Evolutionary conservation across 2,888 invertebrate genomes (phyloP), one percentile per base, ranked within the genome.

Genomic region (Philereme vetulata): DNA sequence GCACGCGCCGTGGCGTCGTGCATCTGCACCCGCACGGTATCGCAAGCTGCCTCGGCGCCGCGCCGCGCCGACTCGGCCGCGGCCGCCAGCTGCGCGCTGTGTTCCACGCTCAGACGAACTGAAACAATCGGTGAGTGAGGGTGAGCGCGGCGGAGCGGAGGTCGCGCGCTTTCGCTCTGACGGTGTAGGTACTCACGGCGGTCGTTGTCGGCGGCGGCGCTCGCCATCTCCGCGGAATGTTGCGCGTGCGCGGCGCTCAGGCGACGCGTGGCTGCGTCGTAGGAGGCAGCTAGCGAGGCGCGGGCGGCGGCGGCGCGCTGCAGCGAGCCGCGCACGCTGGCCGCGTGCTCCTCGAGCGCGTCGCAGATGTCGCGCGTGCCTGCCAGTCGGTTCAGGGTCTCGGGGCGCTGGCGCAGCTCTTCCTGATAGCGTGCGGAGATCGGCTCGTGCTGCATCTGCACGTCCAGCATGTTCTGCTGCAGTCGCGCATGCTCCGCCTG

Each of bases 391-490:
- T 89, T 88, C 4, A 87, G 71, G 0, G 81, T 85, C 68, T 90
- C 90, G 2, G 88, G 85, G 0, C 90, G 78, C n/a, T 76, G 75
- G 0, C 88, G 77, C 52, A 88, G 74, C 64, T 90, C 90, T 3
- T 84, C 82, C 72, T 88, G 84, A 70, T 85, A 85, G 62, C 80
- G 81, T 4, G 83, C 82, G 35, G 89, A 89, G 54, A 85, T 74
- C 21, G 82, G 75, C 68, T 90, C 90, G 67, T 86, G 76, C 73
- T 90, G 84, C 90, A 90, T 90, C 72, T 90, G 90, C 36, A 87
- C 78, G 11, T n/a, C 84, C 47, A 90, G 74, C 88, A 90, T 88
- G 71, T 90, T 90, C 70, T 83, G 86, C 67, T 88, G 89, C 51
- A 90, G 78, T 0, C 84, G 79, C 72, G 88, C 90, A 71, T 85